Evolutionary conservation across 2,888 invertebrate species (phyloP), one percentile per base, ranked within the genome.

Genomic region (Chaetogeoica ovagalla): DNA sequence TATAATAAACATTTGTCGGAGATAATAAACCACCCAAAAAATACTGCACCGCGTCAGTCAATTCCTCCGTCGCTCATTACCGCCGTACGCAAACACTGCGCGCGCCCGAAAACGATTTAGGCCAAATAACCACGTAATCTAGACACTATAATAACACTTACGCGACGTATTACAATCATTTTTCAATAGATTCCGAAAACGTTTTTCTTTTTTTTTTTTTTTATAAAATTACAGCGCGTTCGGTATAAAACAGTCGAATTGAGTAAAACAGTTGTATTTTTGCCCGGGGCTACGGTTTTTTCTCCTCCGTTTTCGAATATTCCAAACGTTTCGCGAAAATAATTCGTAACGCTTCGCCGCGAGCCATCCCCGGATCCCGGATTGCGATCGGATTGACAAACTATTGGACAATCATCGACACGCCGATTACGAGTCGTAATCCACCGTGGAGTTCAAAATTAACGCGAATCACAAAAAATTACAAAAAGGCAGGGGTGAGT

Each of bases 41-140:
- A 21, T 30, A 62, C n/a, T 37, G 21, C 9, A 37, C 43, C 43
- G 9, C 43, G 43, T 43, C 13, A 48, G 43, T 43, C 13, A 48
- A 48, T 39, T 65, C 65, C 21, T 74, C 65, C 21, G 65, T 21
- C 30, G 30, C 30, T 30, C 30, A 30, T 30, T 30, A 30, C 1
- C 30, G 30, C 30, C n/a, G n/a, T n/a, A n/a, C n/a, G 4, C 30
- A 30, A 55, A 55, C 30, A 63, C 15, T 43, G 43, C n/a, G 74
- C 39, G 65, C 13, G 74, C 39, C 57, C 13, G 55, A 75, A 57
- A 75, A 75, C 74, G 65, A 66, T 55, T 75, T 57, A 57, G 65
- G 37, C 55, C 74, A 75, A 75, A 57, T n/a, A 48, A 43, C 23
- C 19, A 4, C 30, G 4, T 17, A 3, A 70, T 74, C 37, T 48